Percentiles rank a stretch among this genome's conserved stretches.
phyloP scores from a whole-genome alignment of 1,140 invertebrate species.

The Gonatopus flavifemur region DNA sequence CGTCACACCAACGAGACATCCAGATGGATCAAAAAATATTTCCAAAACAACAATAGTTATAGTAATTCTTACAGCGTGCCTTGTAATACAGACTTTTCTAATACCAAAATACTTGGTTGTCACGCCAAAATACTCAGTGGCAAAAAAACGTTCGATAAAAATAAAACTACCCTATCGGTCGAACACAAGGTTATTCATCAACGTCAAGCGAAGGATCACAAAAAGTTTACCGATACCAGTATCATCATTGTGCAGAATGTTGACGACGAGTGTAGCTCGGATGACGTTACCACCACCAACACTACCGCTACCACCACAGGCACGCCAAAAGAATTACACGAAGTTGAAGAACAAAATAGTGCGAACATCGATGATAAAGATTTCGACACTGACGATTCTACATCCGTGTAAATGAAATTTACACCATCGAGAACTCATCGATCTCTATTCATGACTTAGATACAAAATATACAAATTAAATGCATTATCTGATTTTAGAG shows the following conservation, averaged over 20 bases:
- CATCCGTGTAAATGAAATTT: slow-evolving; percentile 51
- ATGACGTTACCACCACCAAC: slow-evolving; percentile 32
- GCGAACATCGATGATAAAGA: slow-evolving; percentile 36
- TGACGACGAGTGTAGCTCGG: slow-evolving; percentile 8
- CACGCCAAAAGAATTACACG: slow-evolving; percentile 31
- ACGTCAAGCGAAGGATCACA: slow-evolving; percentile 13
- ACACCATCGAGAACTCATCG: too few species aligned
- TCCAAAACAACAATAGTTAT: slow-evolving; percentile 38
- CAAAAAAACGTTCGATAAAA: slow-evolving; percentile 18
- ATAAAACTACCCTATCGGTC: slow-evolving; percentile 24
- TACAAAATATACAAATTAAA: too few species aligned
- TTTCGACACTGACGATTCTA: slow-evolving; percentile 48
- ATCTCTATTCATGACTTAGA: too few species aligned
- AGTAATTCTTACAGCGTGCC: slow-evolving; percentile 4
- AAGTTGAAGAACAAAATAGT: slow-evolving; percentile 35
- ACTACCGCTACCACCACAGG: slow-evolving; percentile 38
- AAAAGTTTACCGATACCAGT: slow-evolving; percentile 4
- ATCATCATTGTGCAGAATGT: slow-evolving; percentile 3
- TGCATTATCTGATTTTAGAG: too few species aligned
- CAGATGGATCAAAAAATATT: slow-evolving; percentile 49
- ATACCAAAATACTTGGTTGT: slow-evolving; percentile 14
- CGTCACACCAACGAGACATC: slow-evolving; percentile 45
- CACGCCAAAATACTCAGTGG: slow-evolving; percentile 1
- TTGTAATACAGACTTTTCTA: too few species aligned
- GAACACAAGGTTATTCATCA: slow-evolving; percentile 23